These are phyloP conservation scores for Diadumene lineata DNA, from an alignment of 92 coral and sea anemone genomes.

Conservation along the genomic window DNA sequence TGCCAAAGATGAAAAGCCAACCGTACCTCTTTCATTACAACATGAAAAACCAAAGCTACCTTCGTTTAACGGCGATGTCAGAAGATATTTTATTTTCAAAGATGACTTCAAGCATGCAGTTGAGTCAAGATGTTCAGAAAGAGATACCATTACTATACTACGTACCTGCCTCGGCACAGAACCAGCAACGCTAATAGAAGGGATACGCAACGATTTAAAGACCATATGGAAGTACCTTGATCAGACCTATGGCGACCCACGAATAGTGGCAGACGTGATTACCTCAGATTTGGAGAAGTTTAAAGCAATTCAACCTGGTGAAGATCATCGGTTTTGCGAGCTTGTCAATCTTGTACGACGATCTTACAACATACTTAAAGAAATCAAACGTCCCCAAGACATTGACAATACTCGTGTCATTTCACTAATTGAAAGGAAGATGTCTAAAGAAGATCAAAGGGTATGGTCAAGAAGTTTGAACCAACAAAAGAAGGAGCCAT, in stretches of 20 bases:
- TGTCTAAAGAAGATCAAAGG: constrained; percentile 55
- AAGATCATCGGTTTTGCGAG: constrained; percentile 71
- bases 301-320: constrained; percentile 33
- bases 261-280: constrained; percentile 47
- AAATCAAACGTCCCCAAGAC: constrained; percentile 57
- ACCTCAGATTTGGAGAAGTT: constrained; percentile 35
- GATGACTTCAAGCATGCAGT: constrained; percentile 59
- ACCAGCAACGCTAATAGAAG: constrained; percentile 48
- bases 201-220: constrained; percentile 51
- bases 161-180: constrained; percentile 38
- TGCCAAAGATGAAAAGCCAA: constrained; percentile 5
- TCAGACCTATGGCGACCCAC: constrained; percentile 56
- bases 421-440: constrained; percentile 59
- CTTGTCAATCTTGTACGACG: constrained; percentile 54
- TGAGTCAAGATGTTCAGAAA: constrained; percentile 28
- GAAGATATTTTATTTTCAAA: constrained; percentile 45
- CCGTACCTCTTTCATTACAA: background rate
- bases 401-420: constrained; percentile 72
- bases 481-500: constrained; percentile 19
- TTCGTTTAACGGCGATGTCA: constrained; percentile 46
- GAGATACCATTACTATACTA: constrained; percentile 51
- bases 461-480: constrained; percentile 58
- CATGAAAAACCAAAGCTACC: constrained; percentile 56
- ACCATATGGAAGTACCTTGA: constrained; percentile 54
- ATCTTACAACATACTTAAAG: constrained; percentile 61